Evolutionary conservation across 2,113 vertebrate genomes (phyloP).

Genomic region (Centrocercus urophasianus): DNA sequence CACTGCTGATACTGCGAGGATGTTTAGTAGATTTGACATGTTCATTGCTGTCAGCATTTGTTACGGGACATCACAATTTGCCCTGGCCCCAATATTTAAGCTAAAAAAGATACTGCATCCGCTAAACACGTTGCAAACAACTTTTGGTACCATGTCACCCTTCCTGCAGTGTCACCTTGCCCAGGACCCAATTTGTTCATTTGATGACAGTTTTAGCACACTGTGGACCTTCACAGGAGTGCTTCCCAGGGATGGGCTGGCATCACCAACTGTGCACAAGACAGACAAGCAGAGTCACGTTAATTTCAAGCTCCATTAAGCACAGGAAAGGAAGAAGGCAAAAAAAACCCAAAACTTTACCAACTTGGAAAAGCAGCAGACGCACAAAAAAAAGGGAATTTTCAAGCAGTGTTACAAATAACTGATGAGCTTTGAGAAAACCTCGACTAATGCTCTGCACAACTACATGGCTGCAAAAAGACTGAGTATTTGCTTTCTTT

Average conservation of each 20-base stretch:
- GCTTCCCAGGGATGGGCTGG: constrained; percentile 46
- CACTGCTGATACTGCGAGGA: neutral
- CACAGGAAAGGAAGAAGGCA: neutral
- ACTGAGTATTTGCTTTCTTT: neutral
- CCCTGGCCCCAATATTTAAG: neutral
- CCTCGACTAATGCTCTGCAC: neutral
- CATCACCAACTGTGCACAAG: constrained; percentile 14
- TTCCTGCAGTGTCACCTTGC: neutral
- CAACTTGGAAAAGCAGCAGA: constrained; percentile 1
- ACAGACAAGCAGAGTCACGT: neutral
- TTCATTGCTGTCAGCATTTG: neutral
- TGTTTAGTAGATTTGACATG: neutral
- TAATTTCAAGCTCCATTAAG: constrained; percentile 68
- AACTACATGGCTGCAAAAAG: neutral
- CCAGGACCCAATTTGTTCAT: neutral
- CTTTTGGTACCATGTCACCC: neutral
- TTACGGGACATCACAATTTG: neutral
- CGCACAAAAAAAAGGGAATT: neutral
- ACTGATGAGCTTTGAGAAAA: neutral
- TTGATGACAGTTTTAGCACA: neutral
- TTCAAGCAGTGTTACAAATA: neutral
- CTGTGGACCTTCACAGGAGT: neutral
- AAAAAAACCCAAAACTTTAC: neutral
- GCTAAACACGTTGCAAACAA: neutral
- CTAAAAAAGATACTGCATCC: neutral